These are phyloP conservation scores for Elanus axillaris DNA, from an alignment of 2,113 vertebrate genomes.

Conservation along the genomic window DNA sequence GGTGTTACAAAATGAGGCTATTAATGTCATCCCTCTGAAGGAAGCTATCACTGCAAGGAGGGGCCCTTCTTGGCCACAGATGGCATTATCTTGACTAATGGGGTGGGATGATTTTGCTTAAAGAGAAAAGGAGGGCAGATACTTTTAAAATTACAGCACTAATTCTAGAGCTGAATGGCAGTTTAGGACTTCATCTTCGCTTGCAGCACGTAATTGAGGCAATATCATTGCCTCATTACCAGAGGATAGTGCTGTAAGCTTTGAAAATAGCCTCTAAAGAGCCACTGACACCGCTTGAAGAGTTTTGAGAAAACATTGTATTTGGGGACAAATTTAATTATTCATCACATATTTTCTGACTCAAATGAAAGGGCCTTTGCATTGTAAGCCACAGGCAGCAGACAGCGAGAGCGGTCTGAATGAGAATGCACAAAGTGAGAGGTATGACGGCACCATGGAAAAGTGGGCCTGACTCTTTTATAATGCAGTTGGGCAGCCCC, in stretches of 20 bases:
- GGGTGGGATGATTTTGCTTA: not conserved
- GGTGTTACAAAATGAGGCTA: not conserved
- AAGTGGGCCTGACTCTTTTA: not conserved
- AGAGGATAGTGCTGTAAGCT: not conserved
- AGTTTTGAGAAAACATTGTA: not conserved
- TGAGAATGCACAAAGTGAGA: not conserved
- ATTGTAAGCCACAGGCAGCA: not conserved
- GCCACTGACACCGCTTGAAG: not conserved
- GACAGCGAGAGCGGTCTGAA: not conserved
- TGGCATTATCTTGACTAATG: not conserved
- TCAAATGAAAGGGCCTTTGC: not conserved
- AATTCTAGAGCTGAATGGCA: constrained; percentile 25
- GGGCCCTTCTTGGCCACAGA: not conserved
- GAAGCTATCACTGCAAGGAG: not conserved
- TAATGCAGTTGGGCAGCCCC: too few species aligned
- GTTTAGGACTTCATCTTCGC: not conserved
- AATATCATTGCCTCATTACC: constrained; percentile 11
- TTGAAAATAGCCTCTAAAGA: constrained; percentile 12
- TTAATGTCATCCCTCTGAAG: not conserved
- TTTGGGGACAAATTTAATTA: constrained; percentile 12
- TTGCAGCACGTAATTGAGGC: constrained; percentile 1
- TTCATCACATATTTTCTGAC: not conserved
- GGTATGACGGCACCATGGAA: not conserved
- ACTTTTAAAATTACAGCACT: constrained; percentile 8
- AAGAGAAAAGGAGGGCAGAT: not conserved